Evolutionary conservation across 2,797 vertebrate species (phyloP).

Genomic region (Anguilla anguilla): DNA sequence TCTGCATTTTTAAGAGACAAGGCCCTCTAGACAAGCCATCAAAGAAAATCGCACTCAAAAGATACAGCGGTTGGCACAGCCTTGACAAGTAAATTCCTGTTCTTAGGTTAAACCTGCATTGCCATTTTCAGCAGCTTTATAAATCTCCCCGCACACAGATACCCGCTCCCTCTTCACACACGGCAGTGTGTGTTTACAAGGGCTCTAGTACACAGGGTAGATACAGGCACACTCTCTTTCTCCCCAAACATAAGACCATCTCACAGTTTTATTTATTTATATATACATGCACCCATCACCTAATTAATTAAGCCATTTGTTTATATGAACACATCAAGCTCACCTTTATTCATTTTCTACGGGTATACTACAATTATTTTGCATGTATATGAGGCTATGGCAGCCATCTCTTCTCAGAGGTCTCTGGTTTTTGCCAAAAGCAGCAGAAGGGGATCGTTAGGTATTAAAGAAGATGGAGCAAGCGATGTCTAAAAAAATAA

Average conservation of each 20-base stretch:
- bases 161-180: conserved; percentile 26
- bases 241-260: neutral
- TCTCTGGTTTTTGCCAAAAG: too few species aligned
- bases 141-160: conserved; percentile 28
- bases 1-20: conserved; percentile 1
- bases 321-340: conserved; percentile 22
- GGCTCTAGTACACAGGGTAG: neutral
- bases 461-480: too few species aligned
- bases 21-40: neutral
- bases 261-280: neutral
- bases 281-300: neutral
- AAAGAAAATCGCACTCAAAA: neutral
- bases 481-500: too few species aligned
- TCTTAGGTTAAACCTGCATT: conserved; percentile 18
- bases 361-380: conserved; percentile 49
- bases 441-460: too few species aligned
- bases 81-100: conserved; percentile 21
- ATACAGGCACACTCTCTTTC: neutral
- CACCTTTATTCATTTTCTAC: conserved; percentile 44
- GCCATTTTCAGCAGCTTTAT: conserved; percentile 32
- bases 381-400: conserved; percentile 46
- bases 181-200: neutral
- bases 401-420: neutral
- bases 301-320: neutral
- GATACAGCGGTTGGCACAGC: neutral